Percentiles rank a stretch among this genome's conserved stretches.
These are phyloP conservation scores for Machimus atricapillus DNA, from an alignment of 2,888 invertebrate species.

Conservation along the genomic window DNA sequence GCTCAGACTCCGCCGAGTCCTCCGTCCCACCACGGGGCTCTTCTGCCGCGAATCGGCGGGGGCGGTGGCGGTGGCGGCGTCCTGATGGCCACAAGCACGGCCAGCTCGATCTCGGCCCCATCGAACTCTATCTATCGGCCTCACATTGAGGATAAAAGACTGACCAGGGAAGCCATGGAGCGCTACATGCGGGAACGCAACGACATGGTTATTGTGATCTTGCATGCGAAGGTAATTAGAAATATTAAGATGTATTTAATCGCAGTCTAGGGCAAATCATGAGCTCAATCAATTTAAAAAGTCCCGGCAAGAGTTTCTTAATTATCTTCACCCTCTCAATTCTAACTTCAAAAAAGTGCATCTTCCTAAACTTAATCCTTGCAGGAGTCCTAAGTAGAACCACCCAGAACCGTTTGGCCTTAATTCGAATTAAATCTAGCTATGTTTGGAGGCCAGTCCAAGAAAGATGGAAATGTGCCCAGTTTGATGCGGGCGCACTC, in stretches of 20 bases:
- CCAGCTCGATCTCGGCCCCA: slow-evolving; percentile 49
- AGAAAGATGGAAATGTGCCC: neutral
- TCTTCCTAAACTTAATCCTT: neutral
- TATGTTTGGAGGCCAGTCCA: neutral
- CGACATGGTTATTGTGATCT: slow-evolving; percentile 95
- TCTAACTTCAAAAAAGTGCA: neutral
- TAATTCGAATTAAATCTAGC: neutral
- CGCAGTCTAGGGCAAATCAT: neutral
- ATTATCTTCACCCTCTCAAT: neutral
- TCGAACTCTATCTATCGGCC: slow-evolving; percentile 55
- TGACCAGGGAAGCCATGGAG: slow-evolving; percentile 78
- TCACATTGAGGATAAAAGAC: slow-evolving; percentile 73
- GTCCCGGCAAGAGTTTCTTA: neutral
- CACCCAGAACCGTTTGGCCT: neutral
- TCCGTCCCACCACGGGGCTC: slow-evolving; percentile 70
- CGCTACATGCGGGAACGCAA: slow-evolving; percentile 92
- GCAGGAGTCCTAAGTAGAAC: neutral
- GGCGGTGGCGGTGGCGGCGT: slow-evolving; percentile 49
- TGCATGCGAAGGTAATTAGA: slow-evolving; percentile 84
- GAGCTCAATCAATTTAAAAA: neutral
- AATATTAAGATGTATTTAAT: neutral
- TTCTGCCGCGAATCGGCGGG: slow-evolving; percentile 56
- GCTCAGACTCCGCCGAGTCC: slow-evolving; percentile 85
- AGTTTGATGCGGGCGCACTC: neutral
- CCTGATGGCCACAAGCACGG: slow-evolving; percentile 44